Evolutionary conservation across 1,140 invertebrate genomes (phyloP), one percentile per base, ranked within the genome.

Genomic region (Sipha flava): DNA sequence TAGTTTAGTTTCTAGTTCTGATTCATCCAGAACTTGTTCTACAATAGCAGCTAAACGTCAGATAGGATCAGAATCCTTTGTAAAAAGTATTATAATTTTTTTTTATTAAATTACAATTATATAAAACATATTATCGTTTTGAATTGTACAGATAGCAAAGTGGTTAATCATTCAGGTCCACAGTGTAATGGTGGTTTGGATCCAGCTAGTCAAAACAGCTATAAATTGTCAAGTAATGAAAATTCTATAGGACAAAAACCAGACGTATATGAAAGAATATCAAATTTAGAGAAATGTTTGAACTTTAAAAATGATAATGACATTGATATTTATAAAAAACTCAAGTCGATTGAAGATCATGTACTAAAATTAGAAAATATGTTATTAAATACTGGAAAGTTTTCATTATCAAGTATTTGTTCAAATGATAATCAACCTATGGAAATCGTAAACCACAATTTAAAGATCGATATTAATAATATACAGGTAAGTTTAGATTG

Each of bases 231-330:
- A 75, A 75, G 26, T 29, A 34, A 59, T 37, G 1, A 0, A 18
- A 57, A 29, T 37, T n/a, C 18, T 18, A 1, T 18, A 47, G 49
- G 34, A 57, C 6, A 18, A 26, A 57, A 59, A 29, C 21, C 52
- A 37, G 73, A 77, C 29, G 2, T 77, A 1, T 14, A n/a, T 12
- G 73, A 77, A 77, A 59, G 73, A 59, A 77, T 77, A 57, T 57
- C 73, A 77, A 77, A 77, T 23, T 4, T 77, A 59, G 73, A 77
- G 59, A 37, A n/a, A 26, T 57, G 54, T 12, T 57, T 77, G 18
- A 77, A 77, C 40, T 40, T 77, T 43, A 18, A 57, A 59, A 34
- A 6, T 40, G 26, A 40, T n/a, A 16, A n/a, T 26, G 16, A 34
- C 16, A 37, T 34, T 6, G 16, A 77, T 59, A 18, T 77, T 40